phyloP scores from a whole-genome alignment of 2,113 vertebrate genomes.

The Petroica traversi region DNA sequence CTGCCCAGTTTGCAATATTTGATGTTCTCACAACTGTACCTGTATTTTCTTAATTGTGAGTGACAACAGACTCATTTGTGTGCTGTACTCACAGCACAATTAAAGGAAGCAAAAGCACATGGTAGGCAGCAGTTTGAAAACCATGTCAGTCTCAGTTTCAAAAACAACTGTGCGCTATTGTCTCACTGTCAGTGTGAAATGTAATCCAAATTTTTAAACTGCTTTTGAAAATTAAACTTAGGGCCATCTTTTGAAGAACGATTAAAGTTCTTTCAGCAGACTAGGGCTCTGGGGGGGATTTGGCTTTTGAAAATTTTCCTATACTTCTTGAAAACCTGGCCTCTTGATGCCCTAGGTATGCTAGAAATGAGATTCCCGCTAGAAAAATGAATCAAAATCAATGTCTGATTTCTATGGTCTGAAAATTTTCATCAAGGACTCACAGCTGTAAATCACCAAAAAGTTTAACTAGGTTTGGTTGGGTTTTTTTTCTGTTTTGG shows the following conservation, averaged over 20 bases:
- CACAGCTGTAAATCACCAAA: neutral
- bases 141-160: neutral
- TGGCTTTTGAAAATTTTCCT: neutral
- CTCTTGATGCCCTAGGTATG: neutral
- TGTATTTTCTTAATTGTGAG: neutral
- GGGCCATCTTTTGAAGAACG: neutral
- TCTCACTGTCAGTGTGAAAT: neutral
- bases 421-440: neutral
- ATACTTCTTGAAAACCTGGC: neutral
- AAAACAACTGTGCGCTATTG: neutral
- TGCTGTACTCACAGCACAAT: neutral
- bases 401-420: neutral
- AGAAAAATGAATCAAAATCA: neutral
- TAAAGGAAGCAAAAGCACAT: neutral
- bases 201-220: neutral
- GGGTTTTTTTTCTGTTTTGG: neutral
- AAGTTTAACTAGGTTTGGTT: neutral
- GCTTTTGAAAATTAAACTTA: neutral
- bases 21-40: neutral
- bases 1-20: neutral
- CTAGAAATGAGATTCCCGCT: neutral
- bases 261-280: neutral
- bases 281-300: neutral
- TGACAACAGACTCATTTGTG: neutral
- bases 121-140: slow-evolving; percentile 3